phyloP scores from a whole-genome alignment of 53 echinoderm and acorn worm genomes.

The Actinopyga echinites region DNA sequence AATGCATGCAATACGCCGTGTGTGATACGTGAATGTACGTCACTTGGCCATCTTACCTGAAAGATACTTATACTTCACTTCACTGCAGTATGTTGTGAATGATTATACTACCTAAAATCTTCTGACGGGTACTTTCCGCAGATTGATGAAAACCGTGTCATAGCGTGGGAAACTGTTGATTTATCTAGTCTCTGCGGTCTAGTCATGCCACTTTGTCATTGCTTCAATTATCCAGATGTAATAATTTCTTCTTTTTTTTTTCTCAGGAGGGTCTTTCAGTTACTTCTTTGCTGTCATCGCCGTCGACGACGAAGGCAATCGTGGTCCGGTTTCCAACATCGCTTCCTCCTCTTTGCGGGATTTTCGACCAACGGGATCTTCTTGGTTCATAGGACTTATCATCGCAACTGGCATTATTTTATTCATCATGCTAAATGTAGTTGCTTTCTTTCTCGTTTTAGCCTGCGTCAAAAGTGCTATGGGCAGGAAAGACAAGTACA shows the following conservation, averaged over 20 bases:
- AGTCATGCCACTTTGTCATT: too few relatives aligned
- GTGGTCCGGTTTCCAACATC: constrained; percentile 76
- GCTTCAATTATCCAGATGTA: too few relatives aligned
- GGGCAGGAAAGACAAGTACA: constrained; percentile 25
- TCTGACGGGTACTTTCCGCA: too few relatives aligned
- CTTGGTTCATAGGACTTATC: constrained; percentile 30
- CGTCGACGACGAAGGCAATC: constrained; percentile 76
- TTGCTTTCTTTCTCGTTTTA: neutral
- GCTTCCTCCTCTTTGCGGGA: constrained; percentile 47
- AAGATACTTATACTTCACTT: too few relatives aligned
- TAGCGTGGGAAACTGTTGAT: too few relatives aligned
- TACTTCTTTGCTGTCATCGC: constrained; percentile 77
- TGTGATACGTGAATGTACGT: too few relatives aligned
- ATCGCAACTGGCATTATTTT: neutral
- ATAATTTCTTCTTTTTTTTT: neutral
- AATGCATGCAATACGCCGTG: too few relatives aligned
- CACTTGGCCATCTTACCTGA: too few relatives aligned
- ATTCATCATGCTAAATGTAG: neutral
- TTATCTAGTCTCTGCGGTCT: too few relatives aligned
- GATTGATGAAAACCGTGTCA: too few relatives aligned
- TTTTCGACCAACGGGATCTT: constrained; percentile 17
- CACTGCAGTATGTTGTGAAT: too few relatives aligned
- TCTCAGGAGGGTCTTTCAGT: constrained; percentile 49
- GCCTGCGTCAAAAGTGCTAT: constrained; percentile 1
- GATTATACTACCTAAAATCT: too few relatives aligned